Evolutionary conservation across 1,140 invertebrate species (phyloP), one percentile per base, ranked within the genome.

Genomic region (Eulimnadia texana): DNA sequence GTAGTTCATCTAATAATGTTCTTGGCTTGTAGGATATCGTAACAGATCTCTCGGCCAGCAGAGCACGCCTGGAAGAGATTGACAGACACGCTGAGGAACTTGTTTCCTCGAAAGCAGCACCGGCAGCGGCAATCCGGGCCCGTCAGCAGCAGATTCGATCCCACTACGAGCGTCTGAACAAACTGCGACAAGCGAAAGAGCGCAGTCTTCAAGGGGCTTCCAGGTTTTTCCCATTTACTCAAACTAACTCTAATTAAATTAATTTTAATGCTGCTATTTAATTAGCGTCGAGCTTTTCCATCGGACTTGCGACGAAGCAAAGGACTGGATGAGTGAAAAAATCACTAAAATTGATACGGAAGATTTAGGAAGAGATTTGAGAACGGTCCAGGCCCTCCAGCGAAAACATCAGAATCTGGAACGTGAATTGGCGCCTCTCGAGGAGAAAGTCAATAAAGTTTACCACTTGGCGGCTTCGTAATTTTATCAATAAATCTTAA

Each of bases 321-420:
- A 84, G 65, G 89, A 93, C 68, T 95, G 93, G 91, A 95, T 96
- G 88, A 74, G 82, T 20, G 92, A 95, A 72, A 95, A 96, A 74
- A 88, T 91, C 74, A 83, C 80, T 19, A 72, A 76, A 63, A 68
- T 79, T 50, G 89, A 93, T 62, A 84, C 80, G 0, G 83, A 83
- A 16, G 83, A 85, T 52, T 74, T 89, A 1, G 89, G 86, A 0
- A 81, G 85, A 2, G 92, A 95, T 75, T 76, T 95, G 27, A 87
- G 91, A 71, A 93, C 90, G 0, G 89, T 95, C 0, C 88, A 92
- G 70, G 89, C 90, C 3, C 71, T 94, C 50, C 91, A 95, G 72
- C 77, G 92, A 13, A 76, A 87, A 25, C 92, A 95, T 73, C 85
- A 92, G 67, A 86, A 94, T 73, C 74, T 95, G 11, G 91, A 94